phyloP scores from a whole-genome alignment of 1,140 invertebrate species.

The Anastrepha obliqua region DNA sequence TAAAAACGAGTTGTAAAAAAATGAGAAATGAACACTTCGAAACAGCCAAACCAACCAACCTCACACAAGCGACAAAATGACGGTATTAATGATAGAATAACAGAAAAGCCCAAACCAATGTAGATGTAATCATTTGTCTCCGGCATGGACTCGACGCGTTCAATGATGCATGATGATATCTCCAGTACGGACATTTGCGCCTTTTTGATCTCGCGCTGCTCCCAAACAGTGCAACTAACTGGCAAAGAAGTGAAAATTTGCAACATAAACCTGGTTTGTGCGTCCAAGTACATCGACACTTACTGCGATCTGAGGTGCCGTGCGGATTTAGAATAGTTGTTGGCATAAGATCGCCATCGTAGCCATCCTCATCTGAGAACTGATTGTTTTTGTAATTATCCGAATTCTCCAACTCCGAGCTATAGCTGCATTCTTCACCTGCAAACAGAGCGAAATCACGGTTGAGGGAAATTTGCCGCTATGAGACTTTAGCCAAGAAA shows the following conservation, averaged over 20 bases:
- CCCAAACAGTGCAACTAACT: constrained; percentile 97
- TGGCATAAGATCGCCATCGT: constrained; percentile 84
- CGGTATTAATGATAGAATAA: constrained; percentile 77
- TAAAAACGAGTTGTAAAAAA: constrained; percentile 51
- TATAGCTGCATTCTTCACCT: constrained; percentile 87
- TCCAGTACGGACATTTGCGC: constrained; percentile 94
- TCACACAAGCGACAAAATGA: constrained; percentile 77
- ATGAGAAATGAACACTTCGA: neutral
- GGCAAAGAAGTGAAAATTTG: constrained; percentile 60
- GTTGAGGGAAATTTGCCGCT: neutral
- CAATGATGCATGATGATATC: constrained; percentile 94
- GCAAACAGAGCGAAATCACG: constrained; percentile 8
- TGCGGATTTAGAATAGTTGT: constrained; percentile 83
- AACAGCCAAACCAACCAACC: constrained; percentile 56
- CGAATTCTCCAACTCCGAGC: constrained; percentile 82
- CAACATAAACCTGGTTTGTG: neutral
- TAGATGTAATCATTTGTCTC: constrained; percentile 90
- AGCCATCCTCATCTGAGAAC: constrained; percentile 75
- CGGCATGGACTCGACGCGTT: constrained; percentile 88
- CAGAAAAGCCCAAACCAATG: constrained; percentile 78
- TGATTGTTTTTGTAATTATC: constrained; percentile 75
- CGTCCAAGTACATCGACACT: constrained; percentile 57
- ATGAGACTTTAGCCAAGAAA: constrained; percentile 13
- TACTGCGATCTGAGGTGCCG: constrained; percentile 84
- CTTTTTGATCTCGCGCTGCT: constrained; percentile 90